A percentile compares a stretch with the other conserved stretches of the same genome.
phyloP scores from a whole-genome alignment of 2,888 invertebrate species.

The Lycaena phlaeas region DNA sequence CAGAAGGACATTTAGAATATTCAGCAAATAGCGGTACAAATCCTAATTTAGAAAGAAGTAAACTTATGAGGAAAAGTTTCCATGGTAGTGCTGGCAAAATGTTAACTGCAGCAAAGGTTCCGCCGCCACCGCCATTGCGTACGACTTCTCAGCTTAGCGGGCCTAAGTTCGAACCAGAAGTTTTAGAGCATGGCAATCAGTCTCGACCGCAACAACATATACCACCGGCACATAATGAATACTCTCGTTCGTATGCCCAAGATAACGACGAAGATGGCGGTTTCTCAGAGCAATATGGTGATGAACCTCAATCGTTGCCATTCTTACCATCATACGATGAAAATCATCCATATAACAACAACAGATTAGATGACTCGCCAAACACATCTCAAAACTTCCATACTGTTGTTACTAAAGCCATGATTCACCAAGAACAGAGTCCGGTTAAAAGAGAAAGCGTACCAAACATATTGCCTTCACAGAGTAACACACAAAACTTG shows the following conservation, averaged over 20 bases:
- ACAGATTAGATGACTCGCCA: constrained; percentile 49
- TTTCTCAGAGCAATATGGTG: constrained; percentile 63
- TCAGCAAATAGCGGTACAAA: constrained; percentile 77
- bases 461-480: constrained; percentile 35
- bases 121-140: constrained; percentile 87
- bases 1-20: constrained; percentile 90
- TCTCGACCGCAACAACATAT: constrained; percentile 53
- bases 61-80: constrained; percentile 90
- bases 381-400: constrained; percentile 64
- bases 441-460: constrained; percentile 70
- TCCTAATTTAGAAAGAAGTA: constrained; percentile 88
- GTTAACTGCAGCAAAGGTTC: constrained; percentile 86
- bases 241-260: constrained; percentile 31
- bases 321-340: constrained; percentile 72
- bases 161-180: constrained; percentile 75
- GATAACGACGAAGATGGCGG: constrained; percentile 63
- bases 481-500: constrained; percentile 51
- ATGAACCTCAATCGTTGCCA: constrained; percentile 76
- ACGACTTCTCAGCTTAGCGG: constrained; percentile 89
- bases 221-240: constrained; percentile 32
- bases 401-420: constrained; percentile 86
- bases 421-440: constrained; percentile 88
- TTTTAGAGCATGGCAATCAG: constrained; percentile 53
- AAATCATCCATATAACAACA: constrained; percentile 46
- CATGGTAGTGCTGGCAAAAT: constrained; percentile 88